Evolutionary conservation across 53 echinoderm and acorn worm genomes (phyloP).

Genomic region (Holothuria scabra): DNA sequence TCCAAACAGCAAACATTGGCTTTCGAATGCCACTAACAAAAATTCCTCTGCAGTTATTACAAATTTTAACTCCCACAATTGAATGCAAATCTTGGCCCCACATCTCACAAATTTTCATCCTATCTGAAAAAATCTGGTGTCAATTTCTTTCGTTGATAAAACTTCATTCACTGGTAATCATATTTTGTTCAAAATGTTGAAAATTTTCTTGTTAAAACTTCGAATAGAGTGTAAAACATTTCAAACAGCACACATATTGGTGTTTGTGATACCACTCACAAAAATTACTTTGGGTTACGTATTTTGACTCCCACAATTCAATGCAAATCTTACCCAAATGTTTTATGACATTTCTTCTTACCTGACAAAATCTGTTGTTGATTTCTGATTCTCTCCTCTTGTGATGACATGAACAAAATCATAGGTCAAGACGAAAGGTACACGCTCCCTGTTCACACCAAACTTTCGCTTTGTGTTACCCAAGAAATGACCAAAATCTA

Average conservation of each 20-base stretch:
- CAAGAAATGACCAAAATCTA: slow-evolving; percentile 96
- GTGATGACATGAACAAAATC: slow-evolving; percentile 99
- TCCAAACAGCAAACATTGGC: no score
- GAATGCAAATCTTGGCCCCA: not conserved
- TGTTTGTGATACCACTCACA: no score
- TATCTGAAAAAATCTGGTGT: not conserved
- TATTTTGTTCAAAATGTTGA: no score
- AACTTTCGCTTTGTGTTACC: slow-evolving; percentile 80
- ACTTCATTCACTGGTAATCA: no score
- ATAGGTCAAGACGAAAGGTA: slow-evolving; percentile 89
- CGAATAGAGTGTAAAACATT: no score
- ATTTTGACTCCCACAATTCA: slow-evolving; percentile 52
- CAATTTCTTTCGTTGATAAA: no score
- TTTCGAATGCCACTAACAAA: no score
- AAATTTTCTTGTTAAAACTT: no score
- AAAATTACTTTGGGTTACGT: no score
- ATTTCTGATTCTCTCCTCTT: slow-evolving; percentile 22
- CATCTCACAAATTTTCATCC: slow-evolving; percentile 65
- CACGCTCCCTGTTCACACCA: slow-evolving; percentile 58
- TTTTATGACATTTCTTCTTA: slow-evolving; percentile 63
- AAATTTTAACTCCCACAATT: slow-evolving; percentile 51
- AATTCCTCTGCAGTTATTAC: no score
- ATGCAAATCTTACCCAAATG: not conserved
- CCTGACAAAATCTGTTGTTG: not conserved
- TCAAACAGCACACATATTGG: no score